phyloP scores from a whole-genome alignment of 2,888 invertebrate species.

The Callimorpha dominula region DNA sequence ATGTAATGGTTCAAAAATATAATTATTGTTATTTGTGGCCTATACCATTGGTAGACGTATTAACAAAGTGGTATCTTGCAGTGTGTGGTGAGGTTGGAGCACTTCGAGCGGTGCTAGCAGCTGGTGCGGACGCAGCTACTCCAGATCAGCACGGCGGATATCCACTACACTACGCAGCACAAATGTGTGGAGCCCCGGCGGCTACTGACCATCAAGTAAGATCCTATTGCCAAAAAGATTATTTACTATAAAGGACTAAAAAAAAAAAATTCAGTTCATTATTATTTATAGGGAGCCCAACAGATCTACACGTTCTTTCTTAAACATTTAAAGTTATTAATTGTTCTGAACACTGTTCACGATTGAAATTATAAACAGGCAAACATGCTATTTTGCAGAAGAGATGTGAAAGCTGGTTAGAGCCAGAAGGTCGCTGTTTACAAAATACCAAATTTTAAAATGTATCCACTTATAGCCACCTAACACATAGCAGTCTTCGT shows the following conservation, averaged over 20 bases:
- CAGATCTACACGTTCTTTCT: neutral
- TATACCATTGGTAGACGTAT: too few relatives aligned
- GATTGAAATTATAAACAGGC: too few relatives aligned
- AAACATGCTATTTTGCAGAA: too few relatives aligned
- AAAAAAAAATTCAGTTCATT: neutral
- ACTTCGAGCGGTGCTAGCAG: conserved; percentile 93
- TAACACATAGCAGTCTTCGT: too few relatives aligned
- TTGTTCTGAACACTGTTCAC: neutral
- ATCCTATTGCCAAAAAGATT: neutral
- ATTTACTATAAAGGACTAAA: neutral
- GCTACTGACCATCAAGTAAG: conserved; percentile 86
- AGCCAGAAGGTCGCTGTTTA: too few relatives aligned
- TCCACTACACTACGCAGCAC: conserved; percentile 98
- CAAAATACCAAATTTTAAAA: too few relatives aligned
- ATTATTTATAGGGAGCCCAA: neutral
- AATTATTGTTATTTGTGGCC: too few relatives aligned
- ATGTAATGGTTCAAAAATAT: too few relatives aligned
- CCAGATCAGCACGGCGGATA: conserved; percentile 98
- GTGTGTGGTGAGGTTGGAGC: conserved; percentile 98
- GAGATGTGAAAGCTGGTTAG: too few relatives aligned
- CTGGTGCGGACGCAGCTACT: conserved; percentile 95
- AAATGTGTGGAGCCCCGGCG: conserved; percentile 96
- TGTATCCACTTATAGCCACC: too few relatives aligned
- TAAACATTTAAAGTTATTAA: neutral
- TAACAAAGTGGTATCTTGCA: conserved; percentile 61